A percentile compares a stretch with the other conserved stretches of the same genome.
These are phyloP conservation scores for Holacanthus passer DNA, from an alignment of 2,113 vertebrate species.

Conservation along the genomic window DNA sequence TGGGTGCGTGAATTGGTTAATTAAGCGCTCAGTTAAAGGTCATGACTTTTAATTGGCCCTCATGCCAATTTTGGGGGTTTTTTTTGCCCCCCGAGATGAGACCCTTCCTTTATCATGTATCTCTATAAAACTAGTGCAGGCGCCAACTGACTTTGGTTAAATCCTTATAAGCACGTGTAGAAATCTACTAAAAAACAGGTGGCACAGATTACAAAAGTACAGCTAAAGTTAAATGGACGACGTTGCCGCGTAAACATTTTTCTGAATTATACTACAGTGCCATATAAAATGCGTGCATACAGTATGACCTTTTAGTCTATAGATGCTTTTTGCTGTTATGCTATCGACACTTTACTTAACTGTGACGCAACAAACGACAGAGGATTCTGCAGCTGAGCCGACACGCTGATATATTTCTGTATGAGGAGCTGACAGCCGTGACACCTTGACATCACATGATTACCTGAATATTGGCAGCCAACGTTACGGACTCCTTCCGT, in stretches of 20 bases:
- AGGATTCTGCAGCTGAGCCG: not conserved
- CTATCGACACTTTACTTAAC: not conserved
- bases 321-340: not conserved
- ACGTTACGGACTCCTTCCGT: constrained; percentile 22
- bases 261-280: not conserved
- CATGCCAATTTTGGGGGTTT: not conserved
- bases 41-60: not conserved
- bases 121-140: not conserved
- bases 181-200: not conserved
- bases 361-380: not conserved
- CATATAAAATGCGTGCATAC: not conserved
- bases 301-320: not conserved
- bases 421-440: constrained; percentile 8
- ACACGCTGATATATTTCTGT: not conserved
- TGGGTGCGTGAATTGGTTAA: not conserved
- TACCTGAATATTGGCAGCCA: constrained; percentile 28
- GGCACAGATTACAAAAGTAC: not conserved
- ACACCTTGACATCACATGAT: constrained; percentile 9
- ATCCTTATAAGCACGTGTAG: not conserved
- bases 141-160: not conserved
- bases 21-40: constrained; percentile 16
- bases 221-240: too few relatives aligned
- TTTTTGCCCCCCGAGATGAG: not conserved
- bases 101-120: not conserved
- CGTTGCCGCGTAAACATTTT: too few relatives aligned